Evolutionary conservation across 2,797 vertebrate species (phyloP).

Genomic region (Coluber constrictor): DNA sequence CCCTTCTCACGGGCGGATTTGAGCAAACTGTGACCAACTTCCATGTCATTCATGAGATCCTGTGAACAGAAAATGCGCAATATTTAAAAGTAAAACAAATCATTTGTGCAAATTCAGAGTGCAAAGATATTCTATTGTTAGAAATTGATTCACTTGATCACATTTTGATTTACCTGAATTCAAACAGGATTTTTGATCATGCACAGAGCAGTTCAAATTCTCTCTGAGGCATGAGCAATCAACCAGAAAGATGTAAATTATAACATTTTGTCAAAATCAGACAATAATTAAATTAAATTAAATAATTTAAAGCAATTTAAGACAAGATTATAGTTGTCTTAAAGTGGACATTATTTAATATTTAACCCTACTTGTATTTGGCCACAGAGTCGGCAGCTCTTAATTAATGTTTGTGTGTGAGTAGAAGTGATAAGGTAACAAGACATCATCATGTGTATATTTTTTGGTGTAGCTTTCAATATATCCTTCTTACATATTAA

Average conservation of each 20-base stretch:
- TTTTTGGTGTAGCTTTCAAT: neutral
- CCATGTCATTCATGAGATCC: slow-evolving; percentile 83
- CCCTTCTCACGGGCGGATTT: slow-evolving; percentile 88
- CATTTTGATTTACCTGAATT: neutral
- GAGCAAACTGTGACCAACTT: slow-evolving; percentile 86
- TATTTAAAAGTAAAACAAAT: neutral
- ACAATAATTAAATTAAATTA: neutral
- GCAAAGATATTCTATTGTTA: neutral
- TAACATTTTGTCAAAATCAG: neutral
- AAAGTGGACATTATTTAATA: neutral
- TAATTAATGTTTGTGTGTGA: neutral
- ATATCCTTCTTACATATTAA: neutral
- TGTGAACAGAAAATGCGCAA: slow-evolving; percentile 43
- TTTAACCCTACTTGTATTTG: neutral
- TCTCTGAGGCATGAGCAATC: neutral
- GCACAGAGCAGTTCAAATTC: neutral
- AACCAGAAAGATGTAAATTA: neutral
- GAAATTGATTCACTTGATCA: neutral
- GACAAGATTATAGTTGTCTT: neutral
- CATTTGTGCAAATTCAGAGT: neutral
- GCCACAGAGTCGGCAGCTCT: neutral
- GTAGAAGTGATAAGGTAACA: neutral
- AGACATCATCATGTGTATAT: neutral
- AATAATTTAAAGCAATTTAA: neutral
- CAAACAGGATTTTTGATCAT: neutral